Percentiles rank a stretch among this genome's conserved stretches.
Conservation (phyloP, 1,140 invertebrate species). For the Leucophenga varia region DNA sequence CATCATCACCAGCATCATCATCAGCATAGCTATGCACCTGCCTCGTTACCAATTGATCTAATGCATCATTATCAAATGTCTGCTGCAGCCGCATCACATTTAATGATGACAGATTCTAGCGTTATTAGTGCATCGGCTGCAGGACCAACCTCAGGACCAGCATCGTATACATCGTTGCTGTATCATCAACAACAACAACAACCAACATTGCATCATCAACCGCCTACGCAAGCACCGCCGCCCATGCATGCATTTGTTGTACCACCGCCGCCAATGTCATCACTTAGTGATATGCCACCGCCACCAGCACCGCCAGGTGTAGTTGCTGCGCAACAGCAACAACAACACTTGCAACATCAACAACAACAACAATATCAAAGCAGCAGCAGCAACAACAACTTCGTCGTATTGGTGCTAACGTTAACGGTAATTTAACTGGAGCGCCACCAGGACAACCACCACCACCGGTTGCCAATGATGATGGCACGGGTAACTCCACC, state of each 20-base stretch:
- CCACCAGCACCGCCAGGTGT: slow-evolving; percentile 25
- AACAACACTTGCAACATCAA: slow-evolving; percentile 21
- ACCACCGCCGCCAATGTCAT: slow-evolving; percentile 9
- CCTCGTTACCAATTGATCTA: slow-evolving; percentile 28
- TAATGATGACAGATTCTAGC: slow-evolving; percentile 55
- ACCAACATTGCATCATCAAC: slow-evolving; percentile 3
- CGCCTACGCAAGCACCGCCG: slow-evolving; percentile 13
- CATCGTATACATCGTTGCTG: slow-evolving; percentile 22
- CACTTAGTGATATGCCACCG: slow-evolving; percentile 24
- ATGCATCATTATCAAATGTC: slow-evolving; percentile 28
- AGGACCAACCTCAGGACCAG: slow-evolving; percentile 24
- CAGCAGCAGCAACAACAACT: slow-evolving; percentile 15
- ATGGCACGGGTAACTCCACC: slow-evolving; percentile 40
- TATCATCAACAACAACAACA: slow-evolving; percentile 20
- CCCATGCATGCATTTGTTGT: neutral
- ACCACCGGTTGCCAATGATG: slow-evolving; percentile 5
- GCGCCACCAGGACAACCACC: neutral
- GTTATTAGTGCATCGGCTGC: slow-evolving; percentile 46
- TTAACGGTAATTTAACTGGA: too few relatives aligned
- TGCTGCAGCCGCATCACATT: slow-evolving; percentile 43
- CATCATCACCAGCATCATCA: too few relatives aligned
- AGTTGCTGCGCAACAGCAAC: slow-evolving; percentile 16
- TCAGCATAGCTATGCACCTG: slow-evolving; percentile 30
- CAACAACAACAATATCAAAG: too few relatives aligned
- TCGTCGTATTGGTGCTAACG: slow-evolving; percentile 4